Conservation (phyloP, 2,797 vertebrate genomes). For the Lepilemur septentrionalis region DNA sequence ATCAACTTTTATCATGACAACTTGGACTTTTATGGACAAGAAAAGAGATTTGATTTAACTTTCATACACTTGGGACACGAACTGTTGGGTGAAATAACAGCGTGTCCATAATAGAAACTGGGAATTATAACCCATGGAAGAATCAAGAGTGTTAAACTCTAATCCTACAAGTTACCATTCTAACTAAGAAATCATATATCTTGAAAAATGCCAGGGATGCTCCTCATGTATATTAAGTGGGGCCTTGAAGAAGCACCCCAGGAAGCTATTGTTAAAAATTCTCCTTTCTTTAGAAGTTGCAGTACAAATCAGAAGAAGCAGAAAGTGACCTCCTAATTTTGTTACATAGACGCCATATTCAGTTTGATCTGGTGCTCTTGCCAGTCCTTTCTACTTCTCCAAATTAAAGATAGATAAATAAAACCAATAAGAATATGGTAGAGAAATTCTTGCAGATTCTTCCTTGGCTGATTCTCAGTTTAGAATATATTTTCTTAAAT, state of each 20-base stretch:
- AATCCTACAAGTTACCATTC: not conserved
- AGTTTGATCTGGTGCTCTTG: not conserved
- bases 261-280: not conserved
- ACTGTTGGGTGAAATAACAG: not conserved
- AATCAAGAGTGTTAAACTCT: not conserved
- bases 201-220: not conserved
- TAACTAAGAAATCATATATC: not conserved
- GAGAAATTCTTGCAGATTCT: not conserved
- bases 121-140: not conserved
- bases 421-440: not conserved
- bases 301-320: slow-evolving; percentile 27
- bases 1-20: not conserved
- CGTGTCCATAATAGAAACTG: accelerated
- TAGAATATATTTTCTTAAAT: slow-evolving; percentile 21
- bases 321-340: slow-evolving; percentile 36
- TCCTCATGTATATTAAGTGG: not conserved
- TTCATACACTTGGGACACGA: not conserved
- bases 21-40: not conserved
- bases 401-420: slow-evolving; percentile 28
- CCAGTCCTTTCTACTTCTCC: not conserved
- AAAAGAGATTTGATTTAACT: not conserved
- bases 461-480: slow-evolving; percentile 13
- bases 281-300: slow-evolving; percentile 7
- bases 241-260: not conserved
- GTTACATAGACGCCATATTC: not conserved